Base-by-base conservation (phyloP, 2,797 vertebrate genomes). In the Micropoecilia bifurca region DNA sequence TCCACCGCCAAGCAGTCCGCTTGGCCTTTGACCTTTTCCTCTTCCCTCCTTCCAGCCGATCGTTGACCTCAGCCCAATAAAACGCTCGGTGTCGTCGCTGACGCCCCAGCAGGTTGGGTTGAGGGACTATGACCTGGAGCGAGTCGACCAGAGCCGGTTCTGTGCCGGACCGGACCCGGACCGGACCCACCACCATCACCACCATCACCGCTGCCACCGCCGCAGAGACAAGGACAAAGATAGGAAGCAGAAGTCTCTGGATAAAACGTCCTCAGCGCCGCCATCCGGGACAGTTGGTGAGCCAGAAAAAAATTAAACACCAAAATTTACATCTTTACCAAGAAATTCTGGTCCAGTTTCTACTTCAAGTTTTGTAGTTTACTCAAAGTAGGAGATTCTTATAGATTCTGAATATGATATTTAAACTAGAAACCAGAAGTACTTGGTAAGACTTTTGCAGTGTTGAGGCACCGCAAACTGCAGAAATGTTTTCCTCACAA, bases 61-160 rank as follows among this genome's bases (percentile, higher is more conserved):
- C 63, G 92, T 96, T 0, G 97, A 98, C 75, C 91, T 96, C 53
- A 99, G 98, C 87, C 98, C 98, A 73, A 98, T 99, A 94, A 97
- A 96, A 73, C 97, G 98, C 14, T 99, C 98, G 0, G 95, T 97
- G 2, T 99, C 98, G 86, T 98, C 98, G 0, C 89, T 99, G 95
- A 93, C 96, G 2, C 97, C 97, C 0, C 95, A 94, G 71, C 96
- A 93, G 0, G 94, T 92, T 2, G 95, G 91, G 57, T 95, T 98
- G 78, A 96, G 93, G 0, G 96, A 96, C n/a, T 97, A 96, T 0
- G 89, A 96, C 82, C 84, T 97, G 91, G 96, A 97, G 80, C 89
- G 95, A 0, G 91, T 95, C 0, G 88, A 91, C 0, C 91, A 93
- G 45, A 75, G 72, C 45, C 86, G 75, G 80, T 82, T 80, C 3